Percentiles rank a stretch among this genome's conserved stretches.
These are phyloP conservation scores for Oscheius sp. DNA, from an alignment of 2,888 invertebrate species.

Conservation along the genomic window DNA sequence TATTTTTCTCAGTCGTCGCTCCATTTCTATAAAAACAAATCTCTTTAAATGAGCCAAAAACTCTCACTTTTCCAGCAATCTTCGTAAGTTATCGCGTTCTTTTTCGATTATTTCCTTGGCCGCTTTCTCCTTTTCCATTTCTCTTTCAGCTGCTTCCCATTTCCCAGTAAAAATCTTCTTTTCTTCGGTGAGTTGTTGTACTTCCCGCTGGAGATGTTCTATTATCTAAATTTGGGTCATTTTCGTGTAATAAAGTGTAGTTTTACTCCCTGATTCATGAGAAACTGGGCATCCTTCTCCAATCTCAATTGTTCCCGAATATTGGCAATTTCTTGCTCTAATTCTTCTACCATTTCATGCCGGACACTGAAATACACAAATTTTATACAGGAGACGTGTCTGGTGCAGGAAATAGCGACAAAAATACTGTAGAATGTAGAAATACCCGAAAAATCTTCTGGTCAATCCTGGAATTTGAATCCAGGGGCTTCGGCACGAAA, in stretches of 20 bases:
- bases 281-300: slow-evolving; percentile 6
- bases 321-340: slow-evolving; percentile 7
- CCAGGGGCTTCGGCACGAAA: too few relatives aligned
- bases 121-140: background rate
- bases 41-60: background rate
- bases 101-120: background rate
- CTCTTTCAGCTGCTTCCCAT: background rate
- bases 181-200: background rate
- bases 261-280: slow-evolving; percentile 23
- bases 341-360: slow-evolving; percentile 18
- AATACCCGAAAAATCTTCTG: too few relatives aligned
- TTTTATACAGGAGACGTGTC: too few relatives aligned
- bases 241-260: background rate
- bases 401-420: too few relatives aligned
- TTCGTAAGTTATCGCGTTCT: slow-evolving; percentile 9
- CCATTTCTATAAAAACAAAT: background rate
- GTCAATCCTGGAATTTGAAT: too few relatives aligned
- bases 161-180: background rate
- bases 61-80: slow-evolving; percentile 16
- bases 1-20: background rate
- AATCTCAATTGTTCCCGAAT: background rate
- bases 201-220: slow-evolving; percentile 9
- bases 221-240: background rate
- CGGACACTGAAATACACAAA: background rate
- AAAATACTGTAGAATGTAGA: too few relatives aligned